Base-by-base conservation (phyloP, 2,797 vertebrate genomes). In the Pipistrellus nathusii region DNA sequence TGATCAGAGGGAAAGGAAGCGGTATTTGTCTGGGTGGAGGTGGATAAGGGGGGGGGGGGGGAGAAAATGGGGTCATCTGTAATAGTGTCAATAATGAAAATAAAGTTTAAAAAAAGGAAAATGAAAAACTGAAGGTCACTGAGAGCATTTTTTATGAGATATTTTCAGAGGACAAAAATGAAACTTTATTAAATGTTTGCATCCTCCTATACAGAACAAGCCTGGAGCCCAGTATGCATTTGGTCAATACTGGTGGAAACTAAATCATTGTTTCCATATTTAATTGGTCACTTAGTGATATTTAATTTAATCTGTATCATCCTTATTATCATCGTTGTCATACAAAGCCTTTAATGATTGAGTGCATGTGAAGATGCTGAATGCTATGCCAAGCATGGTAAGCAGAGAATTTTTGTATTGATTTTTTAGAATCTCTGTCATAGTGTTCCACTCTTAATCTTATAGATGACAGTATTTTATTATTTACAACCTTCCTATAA, bases 401-500 rank as follows among this genome's bases (percentile, higher is more conserved):
- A 90, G 32, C 2, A 72, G 71, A 71, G 32, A 71, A 35, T 85
- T 90, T 13, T 5, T 48, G n/a, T 38, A 51, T 76, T 44, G 17
- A 72, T 73, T 83, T 35, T 72, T 72, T 78, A 86, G 27, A 86
- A 55, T 91, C 46, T 73, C 23, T 87, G n/a, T 41, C 35, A 90
- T 62, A 7, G 21, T 66, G 3, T 57, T 53, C 48, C 10, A 83
- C 57, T 81, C 23, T 94, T 68, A 81, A 81, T 44, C 21, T 69
- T 62, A 18, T 30, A 83, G 20, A 78, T 51, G 8, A 55, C 14
- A 48, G 23, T 66, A 51, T 30, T 8, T 21, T 51, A 62, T 73
- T 80, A 44, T 59, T 20, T 46, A 69, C 17, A 86, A 64, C 80
- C 85, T 90, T 6, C 27, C 18, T 32, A 57, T 57, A 18, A 92